phyloP scores from a whole-genome alignment of 2,113 vertebrate species.

The Ictalurus furcatus region DNA sequence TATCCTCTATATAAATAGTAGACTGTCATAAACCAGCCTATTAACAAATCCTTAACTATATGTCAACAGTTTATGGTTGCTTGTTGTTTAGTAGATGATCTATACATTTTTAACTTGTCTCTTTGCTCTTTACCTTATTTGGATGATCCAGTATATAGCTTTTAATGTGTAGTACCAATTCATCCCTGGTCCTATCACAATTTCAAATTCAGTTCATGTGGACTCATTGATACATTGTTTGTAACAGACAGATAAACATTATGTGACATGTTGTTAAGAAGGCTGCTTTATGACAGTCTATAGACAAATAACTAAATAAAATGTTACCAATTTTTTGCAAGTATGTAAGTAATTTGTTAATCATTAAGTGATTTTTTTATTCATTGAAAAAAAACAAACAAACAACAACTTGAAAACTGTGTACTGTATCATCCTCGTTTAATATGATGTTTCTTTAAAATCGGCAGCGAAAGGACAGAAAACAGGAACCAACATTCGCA shows the following conservation, averaged over 20 bases:
- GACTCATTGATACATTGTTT: not conserved
- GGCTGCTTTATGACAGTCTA: not conserved
- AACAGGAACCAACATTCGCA: conserved; percentile 68
- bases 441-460: not conserved
- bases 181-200: not conserved
- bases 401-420: not conserved
- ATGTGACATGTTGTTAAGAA: not conserved
- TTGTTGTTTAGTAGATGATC: not conserved
- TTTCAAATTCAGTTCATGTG: too few species aligned
- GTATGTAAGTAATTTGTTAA: not conserved
- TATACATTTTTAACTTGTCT: not conserved
- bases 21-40: not conserved
- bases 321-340: not conserved
- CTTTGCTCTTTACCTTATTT: not conserved
- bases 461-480: conserved; percentile 46
- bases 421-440: not conserved
- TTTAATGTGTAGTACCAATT: not conserved
- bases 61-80: not conserved
- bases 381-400: not conserved
- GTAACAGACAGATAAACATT: not conserved
- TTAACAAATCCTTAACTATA: not conserved
- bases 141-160: not conserved
- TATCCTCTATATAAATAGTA: not conserved
- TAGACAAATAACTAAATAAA: not conserved
- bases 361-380: not conserved